phyloP scores from a whole-genome alignment of 2,888 invertebrate species.

The Callosobruchus maculatus region DNA sequence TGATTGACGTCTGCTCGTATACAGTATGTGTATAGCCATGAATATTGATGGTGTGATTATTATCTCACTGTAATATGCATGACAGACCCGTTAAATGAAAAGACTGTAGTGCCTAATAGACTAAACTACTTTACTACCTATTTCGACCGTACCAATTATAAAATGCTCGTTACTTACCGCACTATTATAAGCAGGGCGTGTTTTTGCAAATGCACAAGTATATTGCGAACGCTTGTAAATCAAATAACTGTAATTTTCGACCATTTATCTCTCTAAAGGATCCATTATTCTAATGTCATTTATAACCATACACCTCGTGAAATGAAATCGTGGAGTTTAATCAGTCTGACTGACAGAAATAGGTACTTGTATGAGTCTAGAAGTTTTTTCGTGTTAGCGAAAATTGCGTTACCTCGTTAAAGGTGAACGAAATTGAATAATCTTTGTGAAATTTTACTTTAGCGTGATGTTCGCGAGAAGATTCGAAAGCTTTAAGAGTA shows the following conservation, averaged over 20 bases:
- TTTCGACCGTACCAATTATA: neutral
- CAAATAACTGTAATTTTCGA: constrained; percentile 2
- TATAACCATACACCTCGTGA: neutral
- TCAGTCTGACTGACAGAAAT: neutral
- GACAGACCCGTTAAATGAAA: too few species aligned
- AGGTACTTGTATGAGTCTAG: neutral
- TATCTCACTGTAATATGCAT: too few species aligned
- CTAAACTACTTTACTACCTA: neutral
- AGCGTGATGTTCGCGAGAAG: neutral
- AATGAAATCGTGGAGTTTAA: neutral
- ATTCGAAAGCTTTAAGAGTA: neutral
- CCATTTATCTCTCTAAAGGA: constrained; percentile 1
- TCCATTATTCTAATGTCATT: constrained; percentile 3
- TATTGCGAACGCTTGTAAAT: neutral
- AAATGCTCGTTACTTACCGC: neutral
- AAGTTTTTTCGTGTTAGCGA: neutral
- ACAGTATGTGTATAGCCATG: too few species aligned
- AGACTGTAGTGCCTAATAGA: too few species aligned
- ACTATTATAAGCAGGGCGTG: neutral
- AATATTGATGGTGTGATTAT: too few species aligned
- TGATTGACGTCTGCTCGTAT: too few species aligned
- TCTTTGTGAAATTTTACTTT: neutral
- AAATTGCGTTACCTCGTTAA: neutral
- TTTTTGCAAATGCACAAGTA: neutral
- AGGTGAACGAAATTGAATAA: neutral